A percentile compares a stretch with the other conserved stretches of the same genome.
Evolutionary conservation across 2,888 invertebrate species (phyloP).

Genomic region (Quadriops clusia): DNA sequence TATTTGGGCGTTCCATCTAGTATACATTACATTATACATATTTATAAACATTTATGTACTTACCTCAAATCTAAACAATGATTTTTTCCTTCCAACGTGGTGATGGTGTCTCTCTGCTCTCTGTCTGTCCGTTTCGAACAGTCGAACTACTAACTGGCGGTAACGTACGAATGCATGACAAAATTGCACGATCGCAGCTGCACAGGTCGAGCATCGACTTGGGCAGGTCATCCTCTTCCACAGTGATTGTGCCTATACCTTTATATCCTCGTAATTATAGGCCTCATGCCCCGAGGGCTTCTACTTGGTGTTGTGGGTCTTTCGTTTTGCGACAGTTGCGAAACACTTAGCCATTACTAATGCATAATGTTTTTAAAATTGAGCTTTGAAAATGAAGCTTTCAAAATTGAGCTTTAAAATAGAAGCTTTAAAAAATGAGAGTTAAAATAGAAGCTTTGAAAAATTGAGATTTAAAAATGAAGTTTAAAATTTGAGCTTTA

Average conservation of each 20-base stretch:
- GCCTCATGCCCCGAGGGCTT: constrained; percentile 45
- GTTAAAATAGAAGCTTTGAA: too few relatives aligned
- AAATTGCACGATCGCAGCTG: constrained; percentile 28
- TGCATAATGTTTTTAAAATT: too few relatives aligned
- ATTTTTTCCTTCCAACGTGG: constrained; percentile 4
- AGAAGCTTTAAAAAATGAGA: too few relatives aligned
- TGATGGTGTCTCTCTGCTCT: too few relatives aligned
- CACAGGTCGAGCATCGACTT: constrained; percentile 32
- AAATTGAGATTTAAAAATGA: too few relatives aligned
- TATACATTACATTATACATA: too few relatives aligned
- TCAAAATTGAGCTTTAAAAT: too few relatives aligned
- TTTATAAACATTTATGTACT: constrained; percentile 1
- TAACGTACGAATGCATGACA: constrained; percentile 58
- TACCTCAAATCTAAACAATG: too few relatives aligned
- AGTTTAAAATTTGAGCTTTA: too few relatives aligned
- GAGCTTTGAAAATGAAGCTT: too few relatives aligned
- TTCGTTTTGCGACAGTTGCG: constrained; percentile 65
- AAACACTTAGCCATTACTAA: constrained; percentile 64
- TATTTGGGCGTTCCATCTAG: too few relatives aligned
- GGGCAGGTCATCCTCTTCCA: constrained; percentile 24
- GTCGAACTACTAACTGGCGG: constrained; percentile 56
- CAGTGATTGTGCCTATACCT: constrained; percentile 25
- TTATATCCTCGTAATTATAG: constrained; percentile 31
- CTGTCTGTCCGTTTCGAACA: too few relatives aligned
- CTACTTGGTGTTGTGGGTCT: constrained; percentile 65